These are phyloP conservation scores for Boloria euphrosyne DNA, from an alignment of 2,888 invertebrate genomes.

Conservation along the genomic window DNA sequence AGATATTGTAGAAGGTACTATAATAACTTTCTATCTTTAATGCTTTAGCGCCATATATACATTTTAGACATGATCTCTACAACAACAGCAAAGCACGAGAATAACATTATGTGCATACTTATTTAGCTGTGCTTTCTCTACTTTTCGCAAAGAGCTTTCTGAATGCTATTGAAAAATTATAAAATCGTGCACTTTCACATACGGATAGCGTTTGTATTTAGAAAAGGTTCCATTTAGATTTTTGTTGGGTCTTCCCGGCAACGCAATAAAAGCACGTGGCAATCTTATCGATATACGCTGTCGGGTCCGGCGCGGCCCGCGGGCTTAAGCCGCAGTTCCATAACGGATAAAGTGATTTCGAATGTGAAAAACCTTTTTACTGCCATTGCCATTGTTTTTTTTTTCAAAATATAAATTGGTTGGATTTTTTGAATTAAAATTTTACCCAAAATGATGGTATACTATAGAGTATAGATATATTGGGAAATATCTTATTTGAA, in stretches of 20 bases:
- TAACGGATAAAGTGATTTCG: constrained; percentile 37
- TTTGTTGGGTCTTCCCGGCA: constrained; percentile 54
- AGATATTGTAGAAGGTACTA: no score
- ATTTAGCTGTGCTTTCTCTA: neutral
- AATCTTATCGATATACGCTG: constrained; percentile 75
- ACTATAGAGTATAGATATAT: no score
- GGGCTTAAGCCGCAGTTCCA: constrained; percentile 49
- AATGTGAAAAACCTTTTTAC: constrained; percentile 36
- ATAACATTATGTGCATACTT: neutral
- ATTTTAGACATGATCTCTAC: no score
- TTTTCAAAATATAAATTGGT: neutral
- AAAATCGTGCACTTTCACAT: constrained; percentile 22
- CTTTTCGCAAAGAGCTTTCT: neutral
- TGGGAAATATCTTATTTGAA: no score
- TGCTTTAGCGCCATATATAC: no score
- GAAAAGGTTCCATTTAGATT: constrained; percentile 60
- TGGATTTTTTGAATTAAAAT: constrained; percentile 17
- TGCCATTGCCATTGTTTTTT: neutral
- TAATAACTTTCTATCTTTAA: no score
- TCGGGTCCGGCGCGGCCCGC: constrained; percentile 57
- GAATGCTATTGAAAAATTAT: constrained; percentile 14
- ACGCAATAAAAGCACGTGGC: constrained; percentile 68
- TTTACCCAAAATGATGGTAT: no score
- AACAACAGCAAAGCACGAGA: no score
- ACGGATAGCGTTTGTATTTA: constrained; percentile 27